Percentiles rank a stretch among this genome's conserved stretches.
These are phyloP conservation scores for Bimastos eiseni DNA, from an alignment of 2,888 invertebrate genomes.

Conservation along the genomic window DNA sequence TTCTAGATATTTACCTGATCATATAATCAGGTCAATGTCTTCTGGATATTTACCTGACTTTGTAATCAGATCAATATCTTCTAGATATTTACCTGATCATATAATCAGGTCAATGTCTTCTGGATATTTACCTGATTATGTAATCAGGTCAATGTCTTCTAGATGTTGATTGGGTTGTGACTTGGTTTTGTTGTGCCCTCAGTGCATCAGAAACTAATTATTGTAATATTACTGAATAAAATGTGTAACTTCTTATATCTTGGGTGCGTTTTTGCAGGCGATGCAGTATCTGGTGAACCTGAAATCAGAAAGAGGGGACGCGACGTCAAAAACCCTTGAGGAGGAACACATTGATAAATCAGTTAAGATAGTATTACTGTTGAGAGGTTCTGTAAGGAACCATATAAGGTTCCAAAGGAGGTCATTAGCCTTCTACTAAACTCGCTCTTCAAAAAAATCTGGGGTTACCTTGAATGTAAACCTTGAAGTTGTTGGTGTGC, in stretches of 20 bases:
- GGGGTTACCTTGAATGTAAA: not conserved
- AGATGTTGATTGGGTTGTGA: not conserved
- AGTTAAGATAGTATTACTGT: not conserved
- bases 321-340: not conserved
- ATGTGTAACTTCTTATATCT: not conserved
- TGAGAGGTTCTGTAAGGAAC: not conserved
- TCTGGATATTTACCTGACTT: too few relatives aligned
- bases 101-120: too few relatives aligned
- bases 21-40: too few relatives aligned
- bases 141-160: not conserved
- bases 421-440: too few relatives aligned
- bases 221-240: not conserved
- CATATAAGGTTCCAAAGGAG: not conserved
- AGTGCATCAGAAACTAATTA: too few relatives aligned
- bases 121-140: not conserved
- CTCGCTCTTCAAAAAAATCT: not conserved
- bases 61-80: not conserved
- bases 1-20: not conserved
- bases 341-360: conserved; percentile 9
- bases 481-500: not conserved
- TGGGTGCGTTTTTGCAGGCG: conserved; percentile 44
- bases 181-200: not conserved
- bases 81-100: not conserved
- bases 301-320: conserved; percentile 50
- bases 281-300: conserved; percentile 50